phyloP scores from a whole-genome alignment of 2,888 invertebrate species.

The Subacronicta megacephala region DNA sequence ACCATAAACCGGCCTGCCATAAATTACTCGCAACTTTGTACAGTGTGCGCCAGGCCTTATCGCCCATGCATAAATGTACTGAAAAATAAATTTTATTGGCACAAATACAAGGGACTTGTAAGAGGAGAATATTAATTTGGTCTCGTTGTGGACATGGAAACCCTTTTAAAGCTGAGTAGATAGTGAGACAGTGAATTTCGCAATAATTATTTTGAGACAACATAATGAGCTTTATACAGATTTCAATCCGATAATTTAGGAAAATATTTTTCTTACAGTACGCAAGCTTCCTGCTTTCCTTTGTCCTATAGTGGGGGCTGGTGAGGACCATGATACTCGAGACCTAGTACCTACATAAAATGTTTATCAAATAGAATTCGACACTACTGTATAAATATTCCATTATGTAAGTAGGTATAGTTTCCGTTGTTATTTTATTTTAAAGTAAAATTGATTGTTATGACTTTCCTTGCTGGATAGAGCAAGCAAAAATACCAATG shows the following conservation, averaged over 20 bases:
- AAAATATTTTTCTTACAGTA: no score
- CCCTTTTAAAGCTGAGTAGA: constrained; percentile 58
- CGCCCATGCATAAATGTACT: constrained; percentile 57
- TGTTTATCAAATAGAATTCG: no score
- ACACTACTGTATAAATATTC: no score
- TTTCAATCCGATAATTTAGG: constrained; percentile 4
- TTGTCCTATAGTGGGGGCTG: no score
- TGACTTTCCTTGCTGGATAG: no score
- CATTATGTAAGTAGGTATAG: no score
- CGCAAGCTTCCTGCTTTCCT: no score
- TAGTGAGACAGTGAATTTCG: constrained; percentile 22
- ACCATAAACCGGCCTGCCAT: constrained; percentile 77
- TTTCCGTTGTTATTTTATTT: no score
- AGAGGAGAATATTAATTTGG: constrained; percentile 55
- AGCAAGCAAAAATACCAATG: no score
- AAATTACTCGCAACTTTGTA: constrained; percentile 87
- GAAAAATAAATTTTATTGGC: constrained; percentile 68
- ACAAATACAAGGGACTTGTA: constrained; percentile 49
- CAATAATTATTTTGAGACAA: constrained; percentile 21
- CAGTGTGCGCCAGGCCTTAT: constrained; percentile 65
- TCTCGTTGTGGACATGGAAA: constrained; percentile 58
- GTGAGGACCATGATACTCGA: no score
- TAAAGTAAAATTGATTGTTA: no score
- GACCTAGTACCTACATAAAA: no score
- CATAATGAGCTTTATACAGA: neutral